Percentiles rank a stretch among this genome's conserved stretches.
Conservation (phyloP, 2,113 vertebrate species). For the Hippocampus abdominalis region DNA sequence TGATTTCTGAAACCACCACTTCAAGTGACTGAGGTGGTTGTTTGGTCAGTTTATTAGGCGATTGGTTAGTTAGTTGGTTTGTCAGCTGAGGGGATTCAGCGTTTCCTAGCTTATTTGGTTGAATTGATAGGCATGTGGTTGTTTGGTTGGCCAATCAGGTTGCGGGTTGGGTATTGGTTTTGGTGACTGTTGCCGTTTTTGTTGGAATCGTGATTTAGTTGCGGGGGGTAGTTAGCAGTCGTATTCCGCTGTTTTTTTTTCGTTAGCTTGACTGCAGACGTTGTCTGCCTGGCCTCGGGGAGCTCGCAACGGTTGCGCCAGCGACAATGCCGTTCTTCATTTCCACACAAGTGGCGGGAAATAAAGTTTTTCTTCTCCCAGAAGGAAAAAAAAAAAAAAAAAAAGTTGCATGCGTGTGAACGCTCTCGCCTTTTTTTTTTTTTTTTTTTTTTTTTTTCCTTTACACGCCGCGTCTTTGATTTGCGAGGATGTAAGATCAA, state of each 20-base stretch:
- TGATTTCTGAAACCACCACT: too few species aligned
- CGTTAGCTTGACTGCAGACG: conserved; percentile 43
- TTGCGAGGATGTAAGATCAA: conserved; percentile 75
- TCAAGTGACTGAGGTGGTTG: too few species aligned
- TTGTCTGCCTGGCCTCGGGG: conserved; percentile 28
- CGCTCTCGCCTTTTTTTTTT: conserved; percentile 1
- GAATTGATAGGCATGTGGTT: too few species aligned
- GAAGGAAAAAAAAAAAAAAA: conserved; percentile 33
- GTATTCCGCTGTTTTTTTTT: background rate
- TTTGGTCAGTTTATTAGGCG: too few species aligned
- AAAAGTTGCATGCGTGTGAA: conserved; percentile 59
- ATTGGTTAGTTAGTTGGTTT: too few species aligned
- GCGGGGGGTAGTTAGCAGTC: too few species aligned
- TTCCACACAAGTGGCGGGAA: conserved; percentile 60
- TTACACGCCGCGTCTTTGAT: conserved; percentile 74
- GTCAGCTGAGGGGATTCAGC: too few species aligned
- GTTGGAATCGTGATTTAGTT: too few species aligned
- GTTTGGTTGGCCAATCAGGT: too few species aligned
- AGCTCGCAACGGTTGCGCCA: conserved; percentile 66
- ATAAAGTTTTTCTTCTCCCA: conserved; percentile 66
- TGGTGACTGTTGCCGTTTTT: too few species aligned
- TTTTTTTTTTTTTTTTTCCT: conserved; percentile 36
- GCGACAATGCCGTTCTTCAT: conserved; percentile 57
- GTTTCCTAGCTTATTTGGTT: too few species aligned
- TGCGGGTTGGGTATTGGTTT: too few species aligned